Conservation (phyloP, 1,140 invertebrate genomes). For the Lepidurus packardi region DNA sequence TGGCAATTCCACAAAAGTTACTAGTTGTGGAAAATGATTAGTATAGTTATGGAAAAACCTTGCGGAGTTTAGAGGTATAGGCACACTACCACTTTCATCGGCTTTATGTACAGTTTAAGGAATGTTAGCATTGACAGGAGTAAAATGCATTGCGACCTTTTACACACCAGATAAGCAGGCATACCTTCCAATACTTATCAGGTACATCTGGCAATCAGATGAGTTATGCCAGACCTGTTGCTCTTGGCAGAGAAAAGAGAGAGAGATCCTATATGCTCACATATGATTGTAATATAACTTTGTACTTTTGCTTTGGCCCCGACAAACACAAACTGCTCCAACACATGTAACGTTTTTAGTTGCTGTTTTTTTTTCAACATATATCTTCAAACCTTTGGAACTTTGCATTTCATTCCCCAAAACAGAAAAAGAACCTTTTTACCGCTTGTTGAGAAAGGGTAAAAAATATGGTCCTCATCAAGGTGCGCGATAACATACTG, state of each 20-base stretch:
- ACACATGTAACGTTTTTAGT: neutral
- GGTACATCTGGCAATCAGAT: constrained; percentile 6
- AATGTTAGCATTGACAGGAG: neutral
- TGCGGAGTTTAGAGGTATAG: neutral
- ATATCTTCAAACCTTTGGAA: neutral
- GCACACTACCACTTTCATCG: neutral
- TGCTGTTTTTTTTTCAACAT: no score
- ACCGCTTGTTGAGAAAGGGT: neutral
- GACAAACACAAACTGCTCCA: neutral
- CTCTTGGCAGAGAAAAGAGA: neutral
- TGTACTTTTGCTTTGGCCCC: no score
- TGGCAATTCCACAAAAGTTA: neutral
- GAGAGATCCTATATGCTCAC: no score
- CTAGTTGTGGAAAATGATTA: neutral
- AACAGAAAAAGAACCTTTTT: neutral
- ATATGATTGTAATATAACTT: no score
- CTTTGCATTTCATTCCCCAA: neutral
- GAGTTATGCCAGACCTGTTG: constrained; percentile 9
- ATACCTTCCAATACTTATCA: constrained; percentile 2
- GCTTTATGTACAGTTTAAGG: neutral
- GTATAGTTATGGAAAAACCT: neutral
- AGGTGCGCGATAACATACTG: neutral
- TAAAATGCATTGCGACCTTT: neutral
- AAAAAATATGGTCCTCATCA: neutral
- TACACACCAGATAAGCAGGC: neutral